A percentile compares a stretch with the other conserved stretches of the same genome.
Conservation (phyloP, 2,888 invertebrate species). For the Eupelmus urozonus region DNA sequence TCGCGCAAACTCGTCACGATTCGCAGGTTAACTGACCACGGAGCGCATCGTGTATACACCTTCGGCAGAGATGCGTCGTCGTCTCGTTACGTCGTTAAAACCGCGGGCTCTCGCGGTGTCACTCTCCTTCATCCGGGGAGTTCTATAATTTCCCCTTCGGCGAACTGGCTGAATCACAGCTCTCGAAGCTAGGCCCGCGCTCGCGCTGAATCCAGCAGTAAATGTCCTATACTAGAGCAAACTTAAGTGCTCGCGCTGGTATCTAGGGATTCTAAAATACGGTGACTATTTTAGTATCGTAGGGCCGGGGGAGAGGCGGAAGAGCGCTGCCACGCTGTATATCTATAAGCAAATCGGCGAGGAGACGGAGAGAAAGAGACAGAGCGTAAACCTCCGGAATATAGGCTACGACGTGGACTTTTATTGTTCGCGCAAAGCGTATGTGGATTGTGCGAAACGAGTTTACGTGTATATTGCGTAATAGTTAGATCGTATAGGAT, state of each 20-base stretch:
- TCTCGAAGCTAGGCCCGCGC: too few species aligned
- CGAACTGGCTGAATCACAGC: conserved; percentile 30
- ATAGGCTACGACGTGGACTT: conserved; percentile 4
- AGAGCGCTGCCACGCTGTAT: neutral
- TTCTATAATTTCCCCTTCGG: conserved; percentile 48
- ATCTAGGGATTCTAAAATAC: conserved; percentile 47
- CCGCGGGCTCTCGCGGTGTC: neutral
- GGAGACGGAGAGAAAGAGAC: neutral
- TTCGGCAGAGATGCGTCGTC: conserved; percentile 7
- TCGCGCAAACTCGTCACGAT: conserved; percentile 43
- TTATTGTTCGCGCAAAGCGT: conserved; percentile 19
- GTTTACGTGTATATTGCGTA: too few species aligned
- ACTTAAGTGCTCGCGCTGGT: conserved; percentile 2
- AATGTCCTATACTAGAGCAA: conserved; percentile 13
- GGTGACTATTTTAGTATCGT: conserved; percentile 34
- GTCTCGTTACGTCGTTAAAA: neutral
- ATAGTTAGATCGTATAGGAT: too few species aligned
- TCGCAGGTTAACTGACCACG: conserved; percentile 6
- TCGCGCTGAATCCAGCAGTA: conserved; percentile 8
- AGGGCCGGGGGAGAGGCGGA: neutral
- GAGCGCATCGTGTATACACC: neutral
- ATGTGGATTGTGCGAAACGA: too few species aligned
- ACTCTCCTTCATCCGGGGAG: conserved; percentile 6
- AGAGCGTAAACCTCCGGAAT: neutral
- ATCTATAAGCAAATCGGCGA: too few species aligned